Conservation (phyloP, 2,888 invertebrate species). For the Rhamphomyia laevipes region DNA sequence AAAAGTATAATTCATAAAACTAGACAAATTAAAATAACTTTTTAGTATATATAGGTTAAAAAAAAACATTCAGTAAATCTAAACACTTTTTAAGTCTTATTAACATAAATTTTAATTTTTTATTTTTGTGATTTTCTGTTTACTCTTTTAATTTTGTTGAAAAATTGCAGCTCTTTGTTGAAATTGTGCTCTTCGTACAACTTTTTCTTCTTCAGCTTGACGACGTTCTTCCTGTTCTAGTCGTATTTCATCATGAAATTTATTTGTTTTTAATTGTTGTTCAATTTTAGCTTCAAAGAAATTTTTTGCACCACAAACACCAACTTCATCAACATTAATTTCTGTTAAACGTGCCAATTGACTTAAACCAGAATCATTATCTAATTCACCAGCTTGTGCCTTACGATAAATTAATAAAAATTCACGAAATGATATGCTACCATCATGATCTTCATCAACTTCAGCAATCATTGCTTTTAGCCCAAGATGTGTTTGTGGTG, state of each 20-base stretch:
- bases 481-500: slow-evolving; percentile 90
- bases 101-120: neutral
- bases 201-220: slow-evolving; percentile 71
- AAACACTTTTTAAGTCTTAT: neutral
- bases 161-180: slow-evolving; percentile 82
- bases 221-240: slow-evolving; percentile 85
- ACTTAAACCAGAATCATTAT: slow-evolving; percentile 73
- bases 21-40: no score
- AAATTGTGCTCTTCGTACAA: slow-evolving; percentile 68
- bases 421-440: slow-evolving; percentile 83
- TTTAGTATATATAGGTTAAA: no score
- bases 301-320: slow-evolving; percentile 87
- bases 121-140: slow-evolving; percentile 6
- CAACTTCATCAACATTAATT: slow-evolving; percentile 87
- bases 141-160: slow-evolving; percentile 39
- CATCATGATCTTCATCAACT: slow-evolving; percentile 77
- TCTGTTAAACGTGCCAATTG: slow-evolving; percentile 79
- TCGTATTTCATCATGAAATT: slow-evolving; percentile 86
- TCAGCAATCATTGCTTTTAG: slow-evolving; percentile 91
- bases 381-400: slow-evolving; percentile 82
- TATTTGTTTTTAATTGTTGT: slow-evolving; percentile 66
- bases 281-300: slow-evolving; percentile 96
- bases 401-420: slow-evolving; percentile 70
- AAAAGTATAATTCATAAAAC: no score
- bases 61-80: no score